Conservation (phyloP, 2,797 vertebrate genomes). For the Bovichtus variegatus region DNA sequence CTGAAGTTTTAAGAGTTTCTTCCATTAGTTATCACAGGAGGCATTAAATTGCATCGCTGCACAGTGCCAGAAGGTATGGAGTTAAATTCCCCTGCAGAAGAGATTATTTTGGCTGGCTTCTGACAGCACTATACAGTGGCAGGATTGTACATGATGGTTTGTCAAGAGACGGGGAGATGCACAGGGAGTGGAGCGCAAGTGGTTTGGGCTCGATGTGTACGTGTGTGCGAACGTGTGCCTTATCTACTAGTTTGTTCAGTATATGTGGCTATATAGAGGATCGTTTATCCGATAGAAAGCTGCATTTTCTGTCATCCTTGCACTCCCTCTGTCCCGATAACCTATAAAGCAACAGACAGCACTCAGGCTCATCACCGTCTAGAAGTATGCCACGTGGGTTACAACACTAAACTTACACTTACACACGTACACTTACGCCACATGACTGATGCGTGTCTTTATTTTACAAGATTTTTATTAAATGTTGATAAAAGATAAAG, state of each 20-base stretch:
- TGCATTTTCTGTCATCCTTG: constrained; percentile 57
- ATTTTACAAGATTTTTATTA: background rate
- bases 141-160: constrained; percentile 80
- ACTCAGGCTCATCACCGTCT: constrained; percentile 17
- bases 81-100: constrained; percentile 85
- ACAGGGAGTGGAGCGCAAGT: constrained; percentile 62
- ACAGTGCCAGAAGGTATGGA: constrained; percentile 84
- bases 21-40: constrained; percentile 87
- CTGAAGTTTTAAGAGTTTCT: constrained; percentile 89
- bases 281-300: constrained; percentile 67
- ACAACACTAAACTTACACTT: constrained; percentile 8
- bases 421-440: background rate
- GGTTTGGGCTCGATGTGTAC: constrained; percentile 56
- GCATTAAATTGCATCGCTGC: constrained; percentile 85
- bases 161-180: constrained; percentile 72
- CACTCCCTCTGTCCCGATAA: constrained; percentile 48
- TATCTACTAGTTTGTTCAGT: constrained; percentile 66
- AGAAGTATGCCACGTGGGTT: constrained; percentile 25
- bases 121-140: constrained; percentile 82
- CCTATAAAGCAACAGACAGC: constrained; percentile 33
- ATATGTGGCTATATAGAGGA: constrained; percentile 47
- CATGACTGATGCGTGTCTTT: background rate
- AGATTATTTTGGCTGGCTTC: constrained; percentile 85
- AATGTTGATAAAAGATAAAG: background rate
- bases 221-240: constrained; percentile 42